These are phyloP conservation scores for Horisme vitalbata DNA, from an alignment of 2,888 invertebrate species.

Conservation along the genomic window DNA sequence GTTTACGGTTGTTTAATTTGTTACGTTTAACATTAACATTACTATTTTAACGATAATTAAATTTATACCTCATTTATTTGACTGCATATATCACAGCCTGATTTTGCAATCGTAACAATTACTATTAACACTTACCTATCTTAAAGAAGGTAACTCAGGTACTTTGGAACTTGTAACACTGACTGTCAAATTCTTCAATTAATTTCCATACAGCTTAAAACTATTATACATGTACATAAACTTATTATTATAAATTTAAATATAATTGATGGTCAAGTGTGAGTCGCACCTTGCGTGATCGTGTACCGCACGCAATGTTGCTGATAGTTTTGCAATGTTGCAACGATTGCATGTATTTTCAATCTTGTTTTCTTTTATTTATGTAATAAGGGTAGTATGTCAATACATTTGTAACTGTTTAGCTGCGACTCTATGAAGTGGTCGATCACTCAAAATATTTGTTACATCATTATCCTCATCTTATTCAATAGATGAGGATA, in stretches of 20 bases:
- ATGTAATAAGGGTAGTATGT: conserved; percentile 39
- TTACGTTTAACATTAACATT: conserved; percentile 7
- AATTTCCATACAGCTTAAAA: too few species aligned
- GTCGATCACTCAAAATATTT: conserved; percentile 4
- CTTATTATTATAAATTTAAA: neutral
- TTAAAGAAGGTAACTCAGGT: too few species aligned
- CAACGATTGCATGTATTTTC: conserved; percentile 37
- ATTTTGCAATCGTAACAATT: too few species aligned
- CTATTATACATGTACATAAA: too few species aligned
- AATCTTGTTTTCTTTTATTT: conserved; percentile 38
- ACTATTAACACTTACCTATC: too few species aligned
- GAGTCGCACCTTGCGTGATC: conserved; percentile 29
- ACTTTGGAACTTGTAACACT: too few species aligned
- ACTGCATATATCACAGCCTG: conserved; percentile 1
- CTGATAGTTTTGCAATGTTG: conserved; percentile 37
- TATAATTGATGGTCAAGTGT: conserved; percentile 29
- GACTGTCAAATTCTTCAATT: too few species aligned
- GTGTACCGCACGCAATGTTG: conserved; percentile 32
- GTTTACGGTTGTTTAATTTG: conserved; percentile 8
- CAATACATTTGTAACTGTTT: conserved; percentile 30
- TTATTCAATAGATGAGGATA: too few species aligned
- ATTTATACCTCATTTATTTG: conserved; percentile 7
- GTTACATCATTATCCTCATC: conserved; percentile 5
- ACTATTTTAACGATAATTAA: neutral
- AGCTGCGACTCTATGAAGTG: conserved; percentile 13